A percentile compares a stretch with the other conserved stretches of the same genome.
Conservation (phyloP, 2,113 vertebrate genomes). For the Origma solitaria region DNA sequence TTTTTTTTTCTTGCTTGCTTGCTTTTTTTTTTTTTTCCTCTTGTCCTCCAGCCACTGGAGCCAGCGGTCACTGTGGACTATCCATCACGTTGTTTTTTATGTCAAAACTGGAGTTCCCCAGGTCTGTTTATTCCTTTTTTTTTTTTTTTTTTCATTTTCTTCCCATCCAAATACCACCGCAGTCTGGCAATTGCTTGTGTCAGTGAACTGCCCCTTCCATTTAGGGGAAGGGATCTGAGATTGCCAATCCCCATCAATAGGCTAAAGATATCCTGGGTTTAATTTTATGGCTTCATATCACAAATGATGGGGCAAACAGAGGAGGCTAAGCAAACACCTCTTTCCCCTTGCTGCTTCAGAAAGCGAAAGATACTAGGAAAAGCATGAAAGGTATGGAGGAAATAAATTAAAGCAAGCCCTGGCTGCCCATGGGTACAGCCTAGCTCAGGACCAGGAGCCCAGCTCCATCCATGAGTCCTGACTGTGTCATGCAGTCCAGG, state of each 20-base stretch:
- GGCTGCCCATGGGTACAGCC: not conserved
- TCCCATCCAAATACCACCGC: not conserved
- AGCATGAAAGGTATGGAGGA: not conserved
- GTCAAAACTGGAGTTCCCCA: conserved; percentile 6
- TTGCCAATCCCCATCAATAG: not conserved
- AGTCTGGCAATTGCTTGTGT: not conserved
- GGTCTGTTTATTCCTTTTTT: not conserved
- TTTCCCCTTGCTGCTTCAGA: not conserved
- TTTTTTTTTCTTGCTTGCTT: not conserved
- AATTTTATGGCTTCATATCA: not conserved
- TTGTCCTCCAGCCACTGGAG: conserved; percentile 47
- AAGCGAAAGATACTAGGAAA: not conserved
- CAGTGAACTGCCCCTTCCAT: not conserved
- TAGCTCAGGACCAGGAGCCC: not conserved
- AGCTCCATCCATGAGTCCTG: fast-evolving
- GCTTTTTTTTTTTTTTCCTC: not conserved
- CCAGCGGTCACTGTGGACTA: conserved; percentile 26
- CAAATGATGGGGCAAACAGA: not conserved
- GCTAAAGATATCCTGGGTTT: not conserved
- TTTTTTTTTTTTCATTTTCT: fast-evolving
- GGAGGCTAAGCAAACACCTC: not conserved
- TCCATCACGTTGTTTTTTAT: conserved; percentile 54
- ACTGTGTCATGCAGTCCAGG: not conserved
- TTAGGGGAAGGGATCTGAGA: not conserved
- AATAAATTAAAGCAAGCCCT: not conserved